A percentile compares a stretch with the other conserved stretches of the same genome.
Conservation (phyloP, 2,797 vertebrate species). For the Ficedula albicollis region DNA sequence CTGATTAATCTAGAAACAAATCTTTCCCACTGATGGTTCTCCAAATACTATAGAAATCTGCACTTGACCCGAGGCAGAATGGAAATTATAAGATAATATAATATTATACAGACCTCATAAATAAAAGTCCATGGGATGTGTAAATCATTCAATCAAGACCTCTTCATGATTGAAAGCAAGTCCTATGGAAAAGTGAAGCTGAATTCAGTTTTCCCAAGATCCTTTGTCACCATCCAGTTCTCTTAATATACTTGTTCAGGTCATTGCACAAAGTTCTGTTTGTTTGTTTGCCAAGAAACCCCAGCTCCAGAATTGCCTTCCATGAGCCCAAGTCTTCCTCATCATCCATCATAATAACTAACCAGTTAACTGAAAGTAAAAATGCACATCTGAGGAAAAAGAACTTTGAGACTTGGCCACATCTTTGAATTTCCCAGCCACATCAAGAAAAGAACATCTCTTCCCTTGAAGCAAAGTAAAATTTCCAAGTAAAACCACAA, state of each 20-base stretch:
- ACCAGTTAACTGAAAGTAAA: neutral
- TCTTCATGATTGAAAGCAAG: neutral
- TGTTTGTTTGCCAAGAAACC: conserved; percentile 7
- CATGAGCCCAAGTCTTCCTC: neutral
- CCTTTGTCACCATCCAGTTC: neutral
- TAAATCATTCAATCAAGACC: neutral
- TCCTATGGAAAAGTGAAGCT: neutral
- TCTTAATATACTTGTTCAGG: neutral
- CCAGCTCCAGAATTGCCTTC: neutral
- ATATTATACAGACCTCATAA: neutral
- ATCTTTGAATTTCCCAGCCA: neutral
- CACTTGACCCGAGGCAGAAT: conserved; percentile 16
- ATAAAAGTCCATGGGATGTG: neutral
- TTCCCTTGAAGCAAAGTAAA: neutral
- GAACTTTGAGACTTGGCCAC: neutral
- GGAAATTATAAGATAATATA: conserved; percentile 45
- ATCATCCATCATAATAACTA: neutral
- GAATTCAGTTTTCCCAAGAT: neutral
- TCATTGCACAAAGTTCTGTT: neutral
- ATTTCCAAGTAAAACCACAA: neutral
- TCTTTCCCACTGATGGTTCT: neutral
- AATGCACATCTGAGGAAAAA: neutral
- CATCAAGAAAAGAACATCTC: neutral
- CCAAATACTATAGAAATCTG: conserved; percentile 11
- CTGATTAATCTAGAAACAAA: neutral